Base-by-base conservation (phyloP, 2,888 invertebrate species). In the Andrena flavipes region DNA sequence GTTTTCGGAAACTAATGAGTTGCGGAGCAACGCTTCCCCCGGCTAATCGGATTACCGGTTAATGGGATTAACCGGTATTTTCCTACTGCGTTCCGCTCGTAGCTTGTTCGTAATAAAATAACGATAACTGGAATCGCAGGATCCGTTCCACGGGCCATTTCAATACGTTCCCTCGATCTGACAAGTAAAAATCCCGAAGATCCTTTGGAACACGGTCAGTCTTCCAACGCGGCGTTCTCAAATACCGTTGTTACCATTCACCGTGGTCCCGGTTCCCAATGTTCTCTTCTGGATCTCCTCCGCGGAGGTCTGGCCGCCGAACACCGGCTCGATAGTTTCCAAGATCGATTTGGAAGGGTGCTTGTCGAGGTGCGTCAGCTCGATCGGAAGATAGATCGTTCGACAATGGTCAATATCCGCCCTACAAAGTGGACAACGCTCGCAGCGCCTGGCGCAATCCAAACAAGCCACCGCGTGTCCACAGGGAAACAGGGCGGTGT, bases 401-500 rank as follows among this genome's bases (percentile, higher is more conserved):
- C 97, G 96, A 35, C 96, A 95, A 87, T 96, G 96, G 68, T 96
- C 95, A 83, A 97, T 96, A 90, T 96, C 95, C 5, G 96, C 95
- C 26, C 97, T 95, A 92, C 97, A 97, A 42, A 97, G 94, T 0
- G 97, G 97, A 92, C 97, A 97, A 78, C 96, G 95, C 80, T 96
- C 95, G 92, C 97, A 96, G 91, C 96, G 96, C 94, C 84, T 95
- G 2, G 98, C 97, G 92, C 98, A 98, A 29, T 95, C 95, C 54
- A 95, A 94, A 94, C 98, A 98, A 90, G 98, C 97, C 68, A 97
- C 96, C 70, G 97, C 97, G 94, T 98, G 98, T n/a, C 97, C 96
- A 93, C 98, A 98, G 1, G 98, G 98, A 94, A 97, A 96, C 94
- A 98, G 97, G 88, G 97, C 96, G 49, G 97, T 96, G 94, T 97